Evolutionary conservation across 2,888 invertebrate genomes (phyloP).

Genomic region (Sturmia bella): DNA sequence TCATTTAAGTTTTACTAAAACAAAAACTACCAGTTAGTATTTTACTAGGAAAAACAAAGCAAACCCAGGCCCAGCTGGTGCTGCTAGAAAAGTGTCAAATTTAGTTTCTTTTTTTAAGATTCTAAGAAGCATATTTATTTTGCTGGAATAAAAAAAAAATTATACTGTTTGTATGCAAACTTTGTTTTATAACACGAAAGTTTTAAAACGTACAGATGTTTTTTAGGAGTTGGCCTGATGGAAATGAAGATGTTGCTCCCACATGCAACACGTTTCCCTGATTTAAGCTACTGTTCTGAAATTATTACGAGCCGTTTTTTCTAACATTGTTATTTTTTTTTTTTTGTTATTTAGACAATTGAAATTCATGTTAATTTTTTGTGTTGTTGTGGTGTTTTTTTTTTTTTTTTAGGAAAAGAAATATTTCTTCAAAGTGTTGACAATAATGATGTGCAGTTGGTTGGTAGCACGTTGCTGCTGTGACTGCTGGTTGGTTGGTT

Average conservation of each 20-base stretch:
- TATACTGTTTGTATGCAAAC: conserved; percentile 31
- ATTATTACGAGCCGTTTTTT: conserved; percentile 15
- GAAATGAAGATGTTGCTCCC: conserved; percentile 46
- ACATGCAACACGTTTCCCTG: conserved; percentile 38
- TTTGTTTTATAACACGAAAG: conserved; percentile 49
- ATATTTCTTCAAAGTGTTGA: conserved; percentile 32
- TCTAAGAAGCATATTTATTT: conserved; percentile 38
- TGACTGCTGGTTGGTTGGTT: conserved; percentile 3
- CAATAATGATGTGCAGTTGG: conserved; percentile 58
- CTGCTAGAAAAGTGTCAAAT: conserved; percentile 58
- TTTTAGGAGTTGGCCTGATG: conserved; percentile 43
- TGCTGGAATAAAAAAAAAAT: not conserved
- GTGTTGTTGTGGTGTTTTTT: not conserved
- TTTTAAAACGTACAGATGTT: conserved; percentile 68
- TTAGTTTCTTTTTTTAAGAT: conserved; percentile 42
- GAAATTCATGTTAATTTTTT: conserved; percentile 21
- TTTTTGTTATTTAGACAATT: conserved; percentile 12
- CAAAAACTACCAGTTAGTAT: not conserved
- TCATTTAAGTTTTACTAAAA: not conserved
- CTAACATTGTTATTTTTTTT: conserved; percentile 2
- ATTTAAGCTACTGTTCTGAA: conserved; percentile 52
- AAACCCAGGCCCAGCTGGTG: conserved; percentile 49
- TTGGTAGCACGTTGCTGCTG: not conserved
- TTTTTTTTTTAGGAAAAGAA: conserved; percentile 6
- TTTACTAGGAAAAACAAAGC: conserved; percentile 17